Conservation (phyloP, 2,797 vertebrate species). For the Australoheros facetus region DNA sequence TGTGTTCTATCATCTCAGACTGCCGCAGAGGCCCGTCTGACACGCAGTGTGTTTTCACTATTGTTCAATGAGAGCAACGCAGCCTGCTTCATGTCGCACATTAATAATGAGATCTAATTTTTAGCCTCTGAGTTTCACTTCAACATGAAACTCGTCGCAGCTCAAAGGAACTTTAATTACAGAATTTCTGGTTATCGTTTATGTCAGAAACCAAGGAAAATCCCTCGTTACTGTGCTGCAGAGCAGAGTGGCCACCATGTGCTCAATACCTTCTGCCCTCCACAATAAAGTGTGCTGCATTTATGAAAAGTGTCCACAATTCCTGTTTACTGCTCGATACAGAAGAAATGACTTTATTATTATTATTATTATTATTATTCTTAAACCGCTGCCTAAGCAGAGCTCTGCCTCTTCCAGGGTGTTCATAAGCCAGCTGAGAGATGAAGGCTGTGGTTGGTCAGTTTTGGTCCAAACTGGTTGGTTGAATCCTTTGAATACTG, state of each 20-base stretch:
- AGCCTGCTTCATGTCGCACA: neutral
- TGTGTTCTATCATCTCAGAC: conserved; percentile 72
- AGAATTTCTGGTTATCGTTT: neutral
- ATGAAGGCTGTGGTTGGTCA: neutral
- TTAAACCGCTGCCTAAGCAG: neutral
- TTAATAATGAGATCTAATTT: neutral
- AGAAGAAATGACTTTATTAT: neutral
- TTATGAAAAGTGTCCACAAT: neutral
- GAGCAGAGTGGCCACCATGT: neutral
- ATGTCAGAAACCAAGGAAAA: too few species aligned
- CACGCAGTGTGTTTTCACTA: conserved; percentile 10
- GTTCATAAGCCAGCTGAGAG: neutral
- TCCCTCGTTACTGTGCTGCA: fast-evolving
- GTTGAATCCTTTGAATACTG: neutral
- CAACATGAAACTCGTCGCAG: neutral
- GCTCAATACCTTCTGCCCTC: neutral
- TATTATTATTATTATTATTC: neutral
- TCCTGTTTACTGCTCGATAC: neutral
- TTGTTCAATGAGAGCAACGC: conserved; percentile 21
- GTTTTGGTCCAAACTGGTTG: neutral
- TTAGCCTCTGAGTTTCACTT: neutral
- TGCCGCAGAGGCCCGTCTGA: conserved; percentile 19
- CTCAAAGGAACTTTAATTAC: neutral
- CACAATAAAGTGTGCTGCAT: neutral
- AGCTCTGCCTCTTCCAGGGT: too few species aligned